Evolutionary conservation across 2,797 vertebrate species (phyloP).

Genomic region (Leptoclinus maculatus): DNA sequence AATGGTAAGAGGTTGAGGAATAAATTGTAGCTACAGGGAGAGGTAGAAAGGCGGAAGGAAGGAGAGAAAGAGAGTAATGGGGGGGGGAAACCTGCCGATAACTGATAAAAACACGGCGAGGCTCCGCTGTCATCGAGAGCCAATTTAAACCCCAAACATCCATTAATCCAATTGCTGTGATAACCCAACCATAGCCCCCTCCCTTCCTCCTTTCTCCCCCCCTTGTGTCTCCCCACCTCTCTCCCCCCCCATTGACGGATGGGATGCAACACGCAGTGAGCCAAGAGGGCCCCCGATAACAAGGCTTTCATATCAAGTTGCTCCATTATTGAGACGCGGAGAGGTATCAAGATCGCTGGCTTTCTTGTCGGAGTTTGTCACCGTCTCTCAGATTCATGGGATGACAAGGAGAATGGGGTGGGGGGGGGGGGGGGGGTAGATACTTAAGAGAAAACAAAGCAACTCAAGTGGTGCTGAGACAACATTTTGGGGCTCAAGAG

Average conservation of each 20-base stretch:
- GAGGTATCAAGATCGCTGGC: conserved; percentile 84
- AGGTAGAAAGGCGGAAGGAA: conserved; percentile 19
- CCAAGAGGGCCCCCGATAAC: conserved; percentile 83
- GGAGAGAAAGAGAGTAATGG: conserved; percentile 56
- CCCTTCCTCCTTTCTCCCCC: conserved; percentile 10
- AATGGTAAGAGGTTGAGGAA: conserved; percentile 50
- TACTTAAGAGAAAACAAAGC: conserved; percentile 76
- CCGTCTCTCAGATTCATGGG: conserved; percentile 81
- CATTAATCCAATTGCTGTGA: conserved; percentile 74
- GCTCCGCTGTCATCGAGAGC: conserved; percentile 65
- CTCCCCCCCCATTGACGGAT: conserved; percentile 80
- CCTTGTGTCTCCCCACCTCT: conserved; percentile 32
- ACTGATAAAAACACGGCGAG: conserved; percentile 68
- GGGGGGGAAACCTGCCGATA: conserved; percentile 62
- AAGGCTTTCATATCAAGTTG: conserved; percentile 82
- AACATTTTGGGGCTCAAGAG: conserved; percentile 81
- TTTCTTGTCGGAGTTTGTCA: conserved; percentile 87
- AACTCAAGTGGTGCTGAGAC: conserved; percentile 80
- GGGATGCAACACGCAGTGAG: conserved; percentile 80
- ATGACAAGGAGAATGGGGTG: conserved; percentile 22
- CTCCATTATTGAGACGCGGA: conserved; percentile 82
- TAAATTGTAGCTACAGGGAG: conserved; percentile 49
- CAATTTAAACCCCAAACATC: conserved; percentile 70
- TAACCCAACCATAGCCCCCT: conserved; percentile 55
- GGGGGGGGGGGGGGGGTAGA: conserved; percentile 30